Evolutionary conservation across 2,797 vertebrate genomes (phyloP).

Genomic region (Chelon labrosus): DNA sequence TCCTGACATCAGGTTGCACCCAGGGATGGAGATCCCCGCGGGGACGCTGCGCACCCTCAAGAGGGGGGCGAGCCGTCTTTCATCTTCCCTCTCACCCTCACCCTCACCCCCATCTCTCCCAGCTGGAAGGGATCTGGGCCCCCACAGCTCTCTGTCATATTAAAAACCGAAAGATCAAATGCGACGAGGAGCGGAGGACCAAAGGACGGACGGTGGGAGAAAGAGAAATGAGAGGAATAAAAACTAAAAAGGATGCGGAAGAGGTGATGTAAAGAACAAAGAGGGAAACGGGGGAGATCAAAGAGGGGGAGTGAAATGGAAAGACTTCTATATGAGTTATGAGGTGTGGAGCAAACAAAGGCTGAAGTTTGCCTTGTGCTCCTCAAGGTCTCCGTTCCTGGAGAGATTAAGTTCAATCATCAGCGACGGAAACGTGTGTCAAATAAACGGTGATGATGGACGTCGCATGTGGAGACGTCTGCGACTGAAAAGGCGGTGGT

Average conservation of each 20-base stretch:
- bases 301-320: background rate
- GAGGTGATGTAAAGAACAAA: constrained; percentile 6
- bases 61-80: constrained; percentile 52
- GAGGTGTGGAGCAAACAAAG: background rate
- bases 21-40: constrained; percentile 32
- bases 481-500: background rate
- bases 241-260: constrained; percentile 27
- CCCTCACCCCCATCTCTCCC: constrained; percentile 40
- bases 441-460: background rate
- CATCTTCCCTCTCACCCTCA: constrained; percentile 57
- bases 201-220: background rate
- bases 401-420: background rate
- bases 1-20: constrained; percentile 51
- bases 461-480: constrained; percentile 1
- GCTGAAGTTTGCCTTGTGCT: background rate
- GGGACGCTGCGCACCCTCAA: constrained; percentile 24
- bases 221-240: constrained; percentile 15
- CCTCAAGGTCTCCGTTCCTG: background rate
- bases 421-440: background rate
- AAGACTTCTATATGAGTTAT: background rate
- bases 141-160: constrained; percentile 53
- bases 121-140: constrained; percentile 61
- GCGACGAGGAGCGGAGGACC: constrained; percentile 19
- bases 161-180: constrained; percentile 68
- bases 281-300: constrained; percentile 1